These are phyloP conservation scores for Troglohyphantes excavatus DNA, from an alignment of 2,888 invertebrate species.

Conservation along the genomic window DNA sequence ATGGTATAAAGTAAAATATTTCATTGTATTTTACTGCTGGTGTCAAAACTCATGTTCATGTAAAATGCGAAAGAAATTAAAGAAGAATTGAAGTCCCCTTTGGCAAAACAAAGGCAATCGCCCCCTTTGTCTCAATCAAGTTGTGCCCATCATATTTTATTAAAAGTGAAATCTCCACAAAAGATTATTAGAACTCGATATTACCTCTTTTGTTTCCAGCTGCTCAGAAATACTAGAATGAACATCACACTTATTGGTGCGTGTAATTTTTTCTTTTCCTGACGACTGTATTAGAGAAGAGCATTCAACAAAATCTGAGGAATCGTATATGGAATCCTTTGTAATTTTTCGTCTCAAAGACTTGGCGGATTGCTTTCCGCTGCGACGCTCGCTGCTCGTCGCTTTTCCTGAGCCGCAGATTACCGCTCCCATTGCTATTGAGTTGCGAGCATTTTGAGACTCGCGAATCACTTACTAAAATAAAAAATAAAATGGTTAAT, in stretches of 20 bases:
- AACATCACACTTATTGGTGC: slow-evolving; percentile 8
- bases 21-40: no score
- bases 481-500: no score
- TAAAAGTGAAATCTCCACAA: no score
- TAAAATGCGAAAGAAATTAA: no score
- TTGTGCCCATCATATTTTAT: no score
- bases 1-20: no score
- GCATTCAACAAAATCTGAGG: slow-evolving; percentile 61
- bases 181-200: not conserved
- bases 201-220: slow-evolving; percentile 34
- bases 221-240: slow-evolving; percentile 3
- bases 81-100: no score
- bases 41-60: no score
- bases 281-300: slow-evolving; percentile 49
- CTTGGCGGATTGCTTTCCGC: slow-evolving; percentile 37
- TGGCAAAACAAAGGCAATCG: no score
- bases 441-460: not conserved
- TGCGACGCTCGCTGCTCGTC: slow-evolving; percentile 7
- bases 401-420: slow-evolving; percentile 58
- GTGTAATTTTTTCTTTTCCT: slow-evolving; percentile 38
- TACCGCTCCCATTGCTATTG: slow-evolving; percentile 60
- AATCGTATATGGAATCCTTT: slow-evolving; percentile 59
- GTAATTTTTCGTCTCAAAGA: slow-evolving; percentile 46
- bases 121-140: no score
- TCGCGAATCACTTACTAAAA: no score